Evolutionary conservation across 2,888 invertebrate genomes (phyloP).

Genomic region (Xanthorhoe designata): DNA sequence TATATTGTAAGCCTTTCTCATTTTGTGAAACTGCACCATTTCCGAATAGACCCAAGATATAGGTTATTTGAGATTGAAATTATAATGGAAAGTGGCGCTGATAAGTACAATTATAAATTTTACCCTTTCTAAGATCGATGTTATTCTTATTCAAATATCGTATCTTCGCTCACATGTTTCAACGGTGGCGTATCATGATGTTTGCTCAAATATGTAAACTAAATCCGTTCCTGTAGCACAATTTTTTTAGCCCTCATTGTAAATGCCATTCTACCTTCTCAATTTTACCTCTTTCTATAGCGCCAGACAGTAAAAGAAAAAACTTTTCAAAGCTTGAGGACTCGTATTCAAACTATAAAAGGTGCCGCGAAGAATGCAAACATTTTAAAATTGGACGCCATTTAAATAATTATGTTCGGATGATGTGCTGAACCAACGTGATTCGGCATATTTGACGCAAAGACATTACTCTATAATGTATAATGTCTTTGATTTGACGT

Average conservation of each 20-base stretch:
- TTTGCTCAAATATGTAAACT: slow-evolving; percentile 70
- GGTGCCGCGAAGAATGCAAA: not conserved
- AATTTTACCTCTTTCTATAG: slow-evolving; percentile 31
- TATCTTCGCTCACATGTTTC: slow-evolving; percentile 23
- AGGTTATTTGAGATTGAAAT: not conserved
- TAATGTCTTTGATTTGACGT: too few species aligned
- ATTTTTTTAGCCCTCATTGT: slow-evolving; percentile 54
- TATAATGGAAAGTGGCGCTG: not conserved
- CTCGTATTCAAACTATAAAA: not conserved
- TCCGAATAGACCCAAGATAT: not conserved
- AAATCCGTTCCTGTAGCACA: slow-evolving; percentile 68
- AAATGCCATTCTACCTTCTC: slow-evolving; percentile 35
- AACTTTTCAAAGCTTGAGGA: not conserved
- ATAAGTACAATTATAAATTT: not conserved
- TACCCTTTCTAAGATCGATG: not conserved
- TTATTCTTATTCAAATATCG: not conserved
- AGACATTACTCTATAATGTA: too few species aligned
- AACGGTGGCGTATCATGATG: slow-evolving; percentile 36
- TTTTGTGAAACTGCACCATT: not conserved
- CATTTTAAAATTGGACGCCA: not conserved
- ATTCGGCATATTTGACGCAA: too few species aligned
- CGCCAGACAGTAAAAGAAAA: not conserved
- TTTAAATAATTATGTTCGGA: not conserved
- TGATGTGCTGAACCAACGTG: not conserved
- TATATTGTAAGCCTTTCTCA: slow-evolving; percentile 7